Base-by-base conservation (phyloP, 2,113 vertebrate genomes). In the Reinhardtius hippoglossoides region DNA sequence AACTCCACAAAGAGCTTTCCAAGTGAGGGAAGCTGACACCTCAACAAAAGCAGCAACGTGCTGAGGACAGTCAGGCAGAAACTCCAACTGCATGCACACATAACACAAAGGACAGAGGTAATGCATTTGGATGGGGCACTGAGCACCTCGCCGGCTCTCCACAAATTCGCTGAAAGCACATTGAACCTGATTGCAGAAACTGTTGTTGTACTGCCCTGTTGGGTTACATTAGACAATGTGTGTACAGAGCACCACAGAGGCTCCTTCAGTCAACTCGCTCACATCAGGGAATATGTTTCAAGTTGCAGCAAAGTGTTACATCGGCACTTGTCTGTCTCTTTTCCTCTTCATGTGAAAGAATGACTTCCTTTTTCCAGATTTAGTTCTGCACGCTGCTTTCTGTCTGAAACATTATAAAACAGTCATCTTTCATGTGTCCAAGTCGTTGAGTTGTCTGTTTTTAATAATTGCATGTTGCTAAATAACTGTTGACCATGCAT, bases 131-230 rank as follows among this genome's bases (percentile, higher is more conserved):
- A 89, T 67, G 66, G 79, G 71, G 75, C 69, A 35, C 48, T 65
- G 60, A 46, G 74, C 26, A 35, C 40, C 67, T 23, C 70, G 68
- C 73, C 63, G 55, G 59, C 74, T 67, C 67, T 69, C 46, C 68
- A 65, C 71, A 55, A 70, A 81, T 52, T 27, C 20, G 35, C 69
- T 48, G 57, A 67, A 54, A 55, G 56, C 64, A 67, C 44, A 82
- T 81, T 74, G 63, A 40, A 74, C 67, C 46, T 87, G 86, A 87
- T 88, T 86, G 79, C 71, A 65, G 66, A 67, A 66, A 74, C 80
- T 76, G 85, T 80, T 81, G 78, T 65, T n/a, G 59, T 68, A 52
- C 80, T 79, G 23, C 81, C 79, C 81, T 74, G 80, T 84, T 83
- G 81, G 83, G 37, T 40, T 74, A 42, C 50, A 61, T 63, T 63